Evolutionary conservation across 2,113 vertebrate species (phyloP).

Genomic region (Cephalopholis sonnerati): DNA sequence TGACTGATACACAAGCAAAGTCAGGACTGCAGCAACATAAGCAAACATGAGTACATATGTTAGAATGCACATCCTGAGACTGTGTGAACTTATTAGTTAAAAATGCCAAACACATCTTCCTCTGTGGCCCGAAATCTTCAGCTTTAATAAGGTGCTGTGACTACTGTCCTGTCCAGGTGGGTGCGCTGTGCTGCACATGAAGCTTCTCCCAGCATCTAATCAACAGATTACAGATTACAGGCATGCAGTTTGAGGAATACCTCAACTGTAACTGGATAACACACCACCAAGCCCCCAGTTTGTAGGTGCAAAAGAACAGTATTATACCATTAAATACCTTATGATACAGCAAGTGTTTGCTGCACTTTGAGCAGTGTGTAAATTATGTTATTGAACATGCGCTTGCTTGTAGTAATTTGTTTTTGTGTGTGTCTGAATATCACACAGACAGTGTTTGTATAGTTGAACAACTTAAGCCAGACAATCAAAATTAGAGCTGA

Average conservation of each 20-base stretch:
- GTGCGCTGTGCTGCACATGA: constrained; percentile 39
- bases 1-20: background rate
- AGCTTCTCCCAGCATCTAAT: background rate
- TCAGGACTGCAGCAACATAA: background rate
- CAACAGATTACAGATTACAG: constrained; percentile 30
- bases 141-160: background rate
- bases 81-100: background rate
- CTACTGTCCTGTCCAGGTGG: constrained; percentile 38
- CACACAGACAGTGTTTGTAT: background rate
- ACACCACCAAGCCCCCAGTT: background rate
- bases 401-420: background rate
- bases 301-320: background rate
- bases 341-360: background rate
- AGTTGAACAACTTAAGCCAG: background rate
- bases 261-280: background rate
- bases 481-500: background rate
- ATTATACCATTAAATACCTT: background rate
- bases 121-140: background rate
- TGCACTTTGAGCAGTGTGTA: constrained; percentile 2
- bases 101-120: background rate
- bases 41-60: background rate
- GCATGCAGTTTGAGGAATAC: constrained; percentile 5
- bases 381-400: background rate
- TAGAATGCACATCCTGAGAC: background rate
- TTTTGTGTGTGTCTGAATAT: background rate